These are phyloP conservation scores for Gasterosteus aculeatus DNA, from an alignment of 2,113 vertebrate genomes.

Conservation along the genomic window DNA sequence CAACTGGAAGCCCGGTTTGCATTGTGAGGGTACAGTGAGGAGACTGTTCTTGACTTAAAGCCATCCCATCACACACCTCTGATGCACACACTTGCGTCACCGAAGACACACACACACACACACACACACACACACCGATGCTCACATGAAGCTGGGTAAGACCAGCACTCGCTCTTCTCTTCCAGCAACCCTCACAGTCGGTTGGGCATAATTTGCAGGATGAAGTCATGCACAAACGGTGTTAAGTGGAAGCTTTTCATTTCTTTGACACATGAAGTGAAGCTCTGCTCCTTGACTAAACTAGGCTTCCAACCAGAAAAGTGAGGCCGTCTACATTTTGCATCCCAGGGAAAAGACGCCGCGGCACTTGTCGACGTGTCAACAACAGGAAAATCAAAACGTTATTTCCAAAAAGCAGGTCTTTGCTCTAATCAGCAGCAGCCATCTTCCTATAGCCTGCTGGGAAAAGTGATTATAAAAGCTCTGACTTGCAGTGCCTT, in stretches of 20 bases:
- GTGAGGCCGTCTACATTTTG: constrained; percentile 19
- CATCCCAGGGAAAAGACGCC: constrained; percentile 25
- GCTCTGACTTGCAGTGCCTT: constrained; percentile 31
- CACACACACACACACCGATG: constrained; percentile 10
- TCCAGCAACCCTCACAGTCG: constrained; percentile 21
- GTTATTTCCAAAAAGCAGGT: background rate
- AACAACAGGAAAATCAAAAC: constrained; percentile 23
- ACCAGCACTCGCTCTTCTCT: background rate
- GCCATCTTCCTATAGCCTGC: constrained; percentile 13
- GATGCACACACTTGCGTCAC: background rate
- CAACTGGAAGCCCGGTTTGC: background rate
- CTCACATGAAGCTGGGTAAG: background rate
- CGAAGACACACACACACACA: background rate
- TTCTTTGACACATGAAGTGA: constrained; percentile 47
- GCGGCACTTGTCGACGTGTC: constrained; percentile 18
- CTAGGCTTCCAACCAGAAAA: constrained; percentile 62
- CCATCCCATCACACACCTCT: background rate
- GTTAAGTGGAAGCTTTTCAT: constrained; percentile 62
- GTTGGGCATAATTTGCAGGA: constrained; percentile 53
- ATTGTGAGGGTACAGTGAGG: background rate
- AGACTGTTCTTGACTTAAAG: background rate
- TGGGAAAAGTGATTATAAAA: constrained; percentile 25
- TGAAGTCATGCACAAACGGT: constrained; percentile 55
- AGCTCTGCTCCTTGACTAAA: constrained; percentile 42
- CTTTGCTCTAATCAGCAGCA: background rate